Conservation (phyloP, 2,888 invertebrate genomes). For the Synanthedon vespiformis region DNA sequence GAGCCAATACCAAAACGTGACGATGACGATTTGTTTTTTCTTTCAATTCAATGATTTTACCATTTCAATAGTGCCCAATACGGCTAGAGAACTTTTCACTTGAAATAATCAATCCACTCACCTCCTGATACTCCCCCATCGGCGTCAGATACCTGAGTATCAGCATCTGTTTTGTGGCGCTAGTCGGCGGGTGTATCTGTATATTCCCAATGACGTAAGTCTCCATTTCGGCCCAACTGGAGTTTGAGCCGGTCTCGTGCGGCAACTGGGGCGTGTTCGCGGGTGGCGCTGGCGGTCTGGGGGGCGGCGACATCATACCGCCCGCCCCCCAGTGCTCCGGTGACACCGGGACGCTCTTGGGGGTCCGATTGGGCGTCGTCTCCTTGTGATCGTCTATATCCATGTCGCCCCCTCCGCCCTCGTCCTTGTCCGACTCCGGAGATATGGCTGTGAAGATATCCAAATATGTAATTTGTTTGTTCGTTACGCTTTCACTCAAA, state of each 20-base stretch:
- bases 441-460: not conserved
- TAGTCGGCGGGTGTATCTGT: conserved; percentile 89
- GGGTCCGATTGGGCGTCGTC: conserved; percentile 36
- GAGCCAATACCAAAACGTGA: too few relatives aligned
- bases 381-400: conserved; percentile 23
- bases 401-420: conserved; percentile 38
- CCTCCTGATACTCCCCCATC: conserved; percentile 97
- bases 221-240: conserved; percentile 92
- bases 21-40: too few relatives aligned
- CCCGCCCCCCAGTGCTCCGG: conserved; percentile 32
- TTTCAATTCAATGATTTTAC: too few relatives aligned
- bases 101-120: conserved; percentile 19
- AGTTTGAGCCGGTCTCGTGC: conserved; percentile 79
- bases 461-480: too few relatives aligned
- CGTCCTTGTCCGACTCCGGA: conserved; percentile 41
- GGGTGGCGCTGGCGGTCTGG: conserved; percentile 30
- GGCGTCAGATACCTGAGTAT: conserved; percentile 95
- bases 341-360: conserved; percentile 12
- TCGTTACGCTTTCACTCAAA: too few relatives aligned
- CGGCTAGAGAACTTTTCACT: too few relatives aligned
- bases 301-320: conserved; percentile 49
- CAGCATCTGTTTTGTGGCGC: conserved; percentile 91
- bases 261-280: conserved; percentile 14
- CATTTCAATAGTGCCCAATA: too few relatives aligned
- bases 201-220: conserved; percentile 88